A percentile compares a stretch with the other conserved stretches of the same genome.
phyloP scores from a whole-genome alignment of 2,113 vertebrate genomes.

The Lipophrys pholis region DNA sequence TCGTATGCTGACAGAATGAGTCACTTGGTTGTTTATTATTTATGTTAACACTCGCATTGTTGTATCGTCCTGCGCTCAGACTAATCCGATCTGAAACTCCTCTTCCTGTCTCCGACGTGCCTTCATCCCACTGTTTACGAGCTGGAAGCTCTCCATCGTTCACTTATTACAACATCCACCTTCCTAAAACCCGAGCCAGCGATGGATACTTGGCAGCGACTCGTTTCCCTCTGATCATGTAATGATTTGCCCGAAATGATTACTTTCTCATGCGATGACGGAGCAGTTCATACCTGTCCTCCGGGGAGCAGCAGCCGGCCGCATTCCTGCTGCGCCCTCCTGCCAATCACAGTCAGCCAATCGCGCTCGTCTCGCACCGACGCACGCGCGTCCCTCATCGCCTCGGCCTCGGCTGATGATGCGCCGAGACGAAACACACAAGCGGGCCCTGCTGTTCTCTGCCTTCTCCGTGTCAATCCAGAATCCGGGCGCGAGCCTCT shows the following conservation, averaged over 20 bases:
- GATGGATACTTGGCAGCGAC: constrained; percentile 47
- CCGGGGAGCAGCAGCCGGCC: constrained; percentile 33
- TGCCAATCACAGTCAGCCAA: constrained; percentile 60
- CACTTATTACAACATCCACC: constrained; percentile 12
- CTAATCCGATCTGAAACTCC: constrained; percentile 15
- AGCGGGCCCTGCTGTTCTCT: constrained; percentile 5
- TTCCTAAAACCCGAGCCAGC: not conserved
- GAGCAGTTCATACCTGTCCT: constrained; percentile 60
- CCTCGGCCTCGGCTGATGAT: not conserved
- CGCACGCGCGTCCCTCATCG: constrained; percentile 36
- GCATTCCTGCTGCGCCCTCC: constrained; percentile 64
- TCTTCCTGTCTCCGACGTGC: not conserved
- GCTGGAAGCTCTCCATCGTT: constrained; percentile 3
- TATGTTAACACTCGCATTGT: not conserved
- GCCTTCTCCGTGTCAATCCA: constrained; percentile 14
- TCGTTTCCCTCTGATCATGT: constrained; percentile 59
- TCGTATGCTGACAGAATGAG: not conserved
- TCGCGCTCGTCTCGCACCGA: constrained; percentile 12
- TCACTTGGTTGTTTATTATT: not conserved
- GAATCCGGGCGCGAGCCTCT: constrained; percentile 9
- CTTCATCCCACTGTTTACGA: constrained; percentile 19
- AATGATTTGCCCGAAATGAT: constrained; percentile 75
- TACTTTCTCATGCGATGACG: constrained; percentile 58
- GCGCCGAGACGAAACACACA: constrained; percentile 18
- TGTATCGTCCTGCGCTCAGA: not conserved